Evolutionary conservation across 2,797 vertebrate genomes (phyloP).

Genomic region (Brotula barbata): DNA sequence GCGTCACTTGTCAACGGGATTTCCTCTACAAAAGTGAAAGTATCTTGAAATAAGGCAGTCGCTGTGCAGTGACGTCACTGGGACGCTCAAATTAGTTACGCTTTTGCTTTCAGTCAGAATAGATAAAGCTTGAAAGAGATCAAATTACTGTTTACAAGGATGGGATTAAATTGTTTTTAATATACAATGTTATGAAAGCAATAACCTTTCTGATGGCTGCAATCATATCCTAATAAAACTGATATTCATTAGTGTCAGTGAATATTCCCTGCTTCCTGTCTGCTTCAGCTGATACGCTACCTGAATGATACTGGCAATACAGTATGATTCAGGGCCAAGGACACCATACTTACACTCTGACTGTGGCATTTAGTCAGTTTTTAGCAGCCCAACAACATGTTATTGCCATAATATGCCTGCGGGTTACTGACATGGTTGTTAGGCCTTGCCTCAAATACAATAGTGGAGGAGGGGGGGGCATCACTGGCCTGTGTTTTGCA

Average conservation of each 20-base stretch:
- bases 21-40: constrained; percentile 6
- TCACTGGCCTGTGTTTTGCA: too few species aligned
- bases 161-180: constrained; percentile 79
- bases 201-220: constrained; percentile 77
- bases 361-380: too few species aligned
- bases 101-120: constrained; percentile 67
- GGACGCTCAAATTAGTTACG: constrained; percentile 31
- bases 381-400: too few species aligned
- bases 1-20: constrained; percentile 1
- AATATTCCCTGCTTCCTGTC: constrained; percentile 75
- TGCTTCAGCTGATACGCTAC: constrained; percentile 61
- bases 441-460: too few species aligned
- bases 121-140: constrained; percentile 61
- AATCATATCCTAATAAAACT: constrained; percentile 80
- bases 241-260: constrained; percentile 80
- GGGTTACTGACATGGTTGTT: not conserved
- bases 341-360: constrained; percentile 13
- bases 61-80: constrained; percentile 46
- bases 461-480: too few species aligned
- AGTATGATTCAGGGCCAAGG: constrained; percentile 11
- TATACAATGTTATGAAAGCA: constrained; percentile 81
- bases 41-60: constrained; percentile 38
- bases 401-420: not conserved
- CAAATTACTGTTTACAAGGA: constrained; percentile 78
- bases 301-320: too few species aligned